Evolutionary conservation across 37 sponge, comb jelly and placozoan species (phyloP).

Genomic region (Haliclona indistincta): DNA sequence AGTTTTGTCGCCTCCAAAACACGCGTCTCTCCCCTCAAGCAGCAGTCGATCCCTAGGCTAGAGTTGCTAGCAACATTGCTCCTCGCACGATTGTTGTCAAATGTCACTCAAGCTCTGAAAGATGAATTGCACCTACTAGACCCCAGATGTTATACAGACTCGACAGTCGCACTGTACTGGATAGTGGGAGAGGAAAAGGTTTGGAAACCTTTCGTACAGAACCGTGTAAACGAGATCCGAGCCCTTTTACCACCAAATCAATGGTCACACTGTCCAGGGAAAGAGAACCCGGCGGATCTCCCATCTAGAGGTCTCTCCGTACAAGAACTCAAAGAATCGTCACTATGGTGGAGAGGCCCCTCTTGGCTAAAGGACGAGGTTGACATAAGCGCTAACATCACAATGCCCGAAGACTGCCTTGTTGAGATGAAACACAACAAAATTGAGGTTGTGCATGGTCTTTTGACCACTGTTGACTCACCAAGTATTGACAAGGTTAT

Average conservation of each 20-base stretch:
- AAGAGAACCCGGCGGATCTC: conserved; percentile 16
- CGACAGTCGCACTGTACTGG: conserved; percentile 24
- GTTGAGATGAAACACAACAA: conserved; percentile 6
- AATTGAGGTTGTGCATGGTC: too few species aligned
- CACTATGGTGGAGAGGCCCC: conserved; percentile 10
- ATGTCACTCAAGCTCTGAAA: conserved; percentile 5
- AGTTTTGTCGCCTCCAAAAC: conserved; percentile 21
- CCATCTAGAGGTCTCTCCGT: conserved; percentile 14
- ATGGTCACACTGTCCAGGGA: neutral
- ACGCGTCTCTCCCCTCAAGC: neutral
- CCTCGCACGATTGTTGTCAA: neutral
- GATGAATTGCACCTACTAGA: neutral
- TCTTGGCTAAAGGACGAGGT: conserved; percentile 18
- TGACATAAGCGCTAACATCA: neutral
- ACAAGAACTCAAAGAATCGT: neutral
- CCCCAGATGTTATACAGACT: conserved; percentile 12
- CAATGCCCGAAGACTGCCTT: neutral
- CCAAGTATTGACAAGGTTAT: too few species aligned
- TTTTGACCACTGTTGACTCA: too few species aligned
- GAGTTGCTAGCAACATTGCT: conserved; percentile 14
- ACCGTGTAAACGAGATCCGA: conserved; percentile 23
- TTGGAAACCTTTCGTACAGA: conserved; percentile 24
- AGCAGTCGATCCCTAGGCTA: conserved; percentile 10
- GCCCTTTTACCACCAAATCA: neutral
- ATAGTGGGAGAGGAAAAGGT: conserved; percentile 15